Evolutionary conservation across 2,888 invertebrate species (phyloP), one percentile per base, ranked within the genome.

Genomic region (Lissocephala sabroskyi): DNA sequence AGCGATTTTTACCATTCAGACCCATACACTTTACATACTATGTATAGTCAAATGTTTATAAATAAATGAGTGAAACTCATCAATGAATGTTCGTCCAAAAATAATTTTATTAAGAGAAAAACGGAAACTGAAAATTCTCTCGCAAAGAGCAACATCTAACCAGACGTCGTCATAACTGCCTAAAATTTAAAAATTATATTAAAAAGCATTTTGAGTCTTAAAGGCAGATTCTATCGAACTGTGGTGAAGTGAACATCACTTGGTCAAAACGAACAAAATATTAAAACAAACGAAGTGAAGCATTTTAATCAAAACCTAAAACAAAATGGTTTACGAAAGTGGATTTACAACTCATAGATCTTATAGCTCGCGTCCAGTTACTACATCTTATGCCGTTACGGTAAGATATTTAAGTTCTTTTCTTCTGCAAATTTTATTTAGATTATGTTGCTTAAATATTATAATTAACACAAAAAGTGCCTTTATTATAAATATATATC

Each of bases 301-400:
- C 17, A 35, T 61, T 45, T 58, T 45, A 30, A 40, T 56, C 43
- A 41, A 45, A 49, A 32, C 13, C 37, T 13, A 42, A 67, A 60
- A 63, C 60, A 89, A 87, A 86, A 95, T 95, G 94, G 94, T 94
- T 87, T 94, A 94, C 91, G 93, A 94, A 88, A 92, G 92, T 89
- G 94, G 94, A 87, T 95, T 93, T 86, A 94, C 94, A 82, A 92
- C 92, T 86, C 91, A 94, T 87, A 91, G 94, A 87, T 92, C 93
- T 66, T 91, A 91, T 84, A 88, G 91, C 85, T 70, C 79, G 51
- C 87, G 92, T 86, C 91, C 90, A 55, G 87, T 87, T 62, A 84
- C 88, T 60, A 88, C 90, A 76, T 89, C 91, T 81, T 92, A 92
- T 87, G 90, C 90, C 84, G 89, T 91, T 85, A 92, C 94, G 91